phyloP scores from a whole-genome alignment of 2,888 invertebrate genomes.

The Schrankia costaestrigalis region DNA sequence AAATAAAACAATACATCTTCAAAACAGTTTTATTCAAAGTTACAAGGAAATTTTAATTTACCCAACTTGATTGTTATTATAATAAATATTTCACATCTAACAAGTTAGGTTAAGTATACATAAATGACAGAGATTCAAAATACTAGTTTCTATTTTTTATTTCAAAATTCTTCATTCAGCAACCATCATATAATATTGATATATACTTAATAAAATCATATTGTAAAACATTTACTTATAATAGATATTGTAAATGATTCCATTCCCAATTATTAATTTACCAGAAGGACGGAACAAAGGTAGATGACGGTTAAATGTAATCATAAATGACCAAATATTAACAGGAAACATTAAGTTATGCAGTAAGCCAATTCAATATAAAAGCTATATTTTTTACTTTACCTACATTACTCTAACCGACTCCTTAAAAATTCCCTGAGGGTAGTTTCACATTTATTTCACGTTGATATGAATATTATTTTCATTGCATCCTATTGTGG shows the following conservation, averaged over 20 bases:
- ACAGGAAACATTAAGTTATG: slow-evolving; percentile 17
- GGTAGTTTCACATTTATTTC: slow-evolving; percentile 2
- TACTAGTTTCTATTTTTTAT: slow-evolving; percentile 27
- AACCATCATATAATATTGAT: slow-evolving; percentile 14
- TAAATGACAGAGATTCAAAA: slow-evolving; percentile 42
- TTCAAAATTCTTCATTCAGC: slow-evolving; percentile 11
- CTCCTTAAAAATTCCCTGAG: slow-evolving; percentile 3
- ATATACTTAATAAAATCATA: slow-evolving; percentile 11
- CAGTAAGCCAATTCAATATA: slow-evolving; percentile 46
- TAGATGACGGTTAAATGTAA: slow-evolving; percentile 2
- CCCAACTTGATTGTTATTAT: too few relatives aligned
- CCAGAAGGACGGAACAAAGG: slow-evolving; percentile 45
- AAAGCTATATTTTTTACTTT: slow-evolving; percentile 40
- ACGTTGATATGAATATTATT: slow-evolving; percentile 25
- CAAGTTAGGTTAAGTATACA: slow-evolving; percentile 37
- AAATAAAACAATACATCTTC: too few relatives aligned
- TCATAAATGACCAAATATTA: not conserved
- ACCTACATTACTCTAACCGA: slow-evolving; percentile 10
- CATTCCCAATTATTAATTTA: slow-evolving; percentile 32
- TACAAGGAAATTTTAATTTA: too few relatives aligned
- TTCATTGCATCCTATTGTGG: slow-evolving; percentile 49
- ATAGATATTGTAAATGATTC: slow-evolving; percentile 19
- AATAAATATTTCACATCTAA: slow-evolving; percentile 48
- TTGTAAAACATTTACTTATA: slow-evolving; percentile 7
- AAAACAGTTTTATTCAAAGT: too few relatives aligned